These are phyloP conservation scores for Octodon degus DNA, from an alignment of 2,113 vertebrate genomes.

Conservation along the genomic window DNA sequence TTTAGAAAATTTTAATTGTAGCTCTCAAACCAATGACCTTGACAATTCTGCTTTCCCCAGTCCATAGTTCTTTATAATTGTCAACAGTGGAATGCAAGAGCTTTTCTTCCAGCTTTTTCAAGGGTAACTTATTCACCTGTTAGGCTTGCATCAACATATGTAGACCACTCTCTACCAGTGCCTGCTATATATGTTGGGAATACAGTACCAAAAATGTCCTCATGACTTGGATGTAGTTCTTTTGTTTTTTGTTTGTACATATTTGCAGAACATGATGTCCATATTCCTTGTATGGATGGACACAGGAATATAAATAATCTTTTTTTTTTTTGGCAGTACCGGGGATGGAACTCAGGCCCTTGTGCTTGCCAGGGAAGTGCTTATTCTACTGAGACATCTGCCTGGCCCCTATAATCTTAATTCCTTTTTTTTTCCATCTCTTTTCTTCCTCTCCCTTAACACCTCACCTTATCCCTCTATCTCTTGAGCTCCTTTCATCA, in stretches of 20 bases:
- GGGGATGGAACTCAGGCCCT: too few species aligned
- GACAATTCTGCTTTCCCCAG: neutral
- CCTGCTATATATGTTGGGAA: neutral
- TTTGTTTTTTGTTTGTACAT: neutral
- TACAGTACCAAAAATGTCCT: neutral
- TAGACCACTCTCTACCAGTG: neutral
- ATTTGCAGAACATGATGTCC: neutral
- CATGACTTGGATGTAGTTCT: neutral
- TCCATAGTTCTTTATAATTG: constrained; percentile 20
- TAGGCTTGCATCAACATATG: neutral
- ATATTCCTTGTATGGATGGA: neutral
- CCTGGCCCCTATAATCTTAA: neutral
- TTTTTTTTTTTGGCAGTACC: neutral
- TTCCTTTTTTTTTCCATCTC: neutral
- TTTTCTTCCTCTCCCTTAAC: neutral
- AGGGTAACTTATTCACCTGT: neutral
- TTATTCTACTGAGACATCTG: too few species aligned
- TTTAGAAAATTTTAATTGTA: constrained; percentile 16
- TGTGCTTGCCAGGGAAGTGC: too few species aligned
- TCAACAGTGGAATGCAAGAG: neutral
- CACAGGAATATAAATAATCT: neutral
- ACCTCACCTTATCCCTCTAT: neutral
- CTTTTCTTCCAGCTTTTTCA: constrained; percentile 20
- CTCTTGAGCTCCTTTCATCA: neutral
- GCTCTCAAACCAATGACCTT: neutral